A percentile compares a stretch with the other conserved stretches of the same genome.
Conservation (phyloP, 2,797 vertebrate genomes). For the Poecilia picta region DNA sequence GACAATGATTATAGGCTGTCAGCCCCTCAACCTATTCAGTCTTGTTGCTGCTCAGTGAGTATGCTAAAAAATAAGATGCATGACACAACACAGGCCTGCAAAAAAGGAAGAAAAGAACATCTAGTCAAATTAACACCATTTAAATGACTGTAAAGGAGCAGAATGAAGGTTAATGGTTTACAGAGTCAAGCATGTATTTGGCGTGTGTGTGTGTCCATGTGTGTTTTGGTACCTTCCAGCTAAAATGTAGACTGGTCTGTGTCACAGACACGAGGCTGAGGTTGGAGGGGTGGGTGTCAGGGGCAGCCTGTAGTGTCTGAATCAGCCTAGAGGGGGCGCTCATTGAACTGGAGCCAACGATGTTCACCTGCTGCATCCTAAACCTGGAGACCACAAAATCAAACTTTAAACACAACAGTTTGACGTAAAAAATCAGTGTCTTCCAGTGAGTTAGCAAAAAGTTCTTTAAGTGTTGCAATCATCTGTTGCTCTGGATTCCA, state of each 20-base stretch:
- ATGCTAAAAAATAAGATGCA: slow-evolving; percentile 16
- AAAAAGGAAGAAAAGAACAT: slow-evolving; percentile 20
- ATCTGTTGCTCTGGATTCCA: no score
- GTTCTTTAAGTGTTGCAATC: no score
- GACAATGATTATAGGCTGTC: slow-evolving; percentile 66
- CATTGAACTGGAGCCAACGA: slow-evolving; percentile 87
- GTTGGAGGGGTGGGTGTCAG: slow-evolving; percentile 86
- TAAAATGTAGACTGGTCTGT: slow-evolving; percentile 90
- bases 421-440: not conserved
- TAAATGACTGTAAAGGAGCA: slow-evolving; percentile 22
- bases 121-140: slow-evolving; percentile 19
- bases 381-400: slow-evolving; percentile 81
- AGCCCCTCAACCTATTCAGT: slow-evolving; percentile 55
- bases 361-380: slow-evolving; percentile 90
- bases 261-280: slow-evolving; percentile 88
- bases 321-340: slow-evolving; percentile 91
- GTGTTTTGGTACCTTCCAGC: slow-evolving; percentile 85
- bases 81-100: slow-evolving; percentile 3
- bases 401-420: not conserved
- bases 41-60: slow-evolving; percentile 12
- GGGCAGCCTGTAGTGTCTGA: slow-evolving; percentile 92
- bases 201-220: slow-evolving; percentile 5
- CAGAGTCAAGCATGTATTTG: not conserved
- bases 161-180: slow-evolving; percentile 6
- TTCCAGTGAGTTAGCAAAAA: no score